Evolutionary conservation across 2,797 vertebrate species (phyloP).

Genomic region (Bryconaethiops microstoma): DNA sequence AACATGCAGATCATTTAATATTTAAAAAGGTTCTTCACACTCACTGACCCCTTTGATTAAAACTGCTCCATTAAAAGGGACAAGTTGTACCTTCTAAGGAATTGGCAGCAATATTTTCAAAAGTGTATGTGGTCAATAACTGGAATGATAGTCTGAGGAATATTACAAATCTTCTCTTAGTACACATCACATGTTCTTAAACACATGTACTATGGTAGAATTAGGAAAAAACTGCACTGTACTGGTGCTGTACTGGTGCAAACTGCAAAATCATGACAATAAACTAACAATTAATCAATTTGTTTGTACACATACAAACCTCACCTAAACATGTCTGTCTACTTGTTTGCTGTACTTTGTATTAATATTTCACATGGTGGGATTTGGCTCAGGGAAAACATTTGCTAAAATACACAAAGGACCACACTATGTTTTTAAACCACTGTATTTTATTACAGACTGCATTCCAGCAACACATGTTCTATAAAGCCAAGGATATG

Average conservation of each 20-base stretch:
- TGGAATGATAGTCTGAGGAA: background rate
- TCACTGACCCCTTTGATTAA: background rate
- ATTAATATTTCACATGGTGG: conserved; percentile 4
- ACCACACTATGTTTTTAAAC: background rate
- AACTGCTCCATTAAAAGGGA: background rate
- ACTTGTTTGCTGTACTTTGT: background rate
- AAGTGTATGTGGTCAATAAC: background rate
- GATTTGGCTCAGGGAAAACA: background rate
- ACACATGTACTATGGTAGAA: too few relatives aligned
- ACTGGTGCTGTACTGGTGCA: background rate
- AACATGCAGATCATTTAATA: background rate
- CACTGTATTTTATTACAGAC: conserved; percentile 15
- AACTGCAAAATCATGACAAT: background rate
- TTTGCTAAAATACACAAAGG: conserved; percentile 4
- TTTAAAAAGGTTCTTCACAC: background rate
- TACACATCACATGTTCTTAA: background rate
- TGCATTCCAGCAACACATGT: conserved; percentile 42
- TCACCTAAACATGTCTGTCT: conserved; percentile 5
- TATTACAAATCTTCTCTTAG: background rate
- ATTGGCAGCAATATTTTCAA: background rate
- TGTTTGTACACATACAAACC: background rate
- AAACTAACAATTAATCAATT: background rate
- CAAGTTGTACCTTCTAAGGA: background rate
- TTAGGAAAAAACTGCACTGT: background rate
- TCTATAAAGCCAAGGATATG: conserved; percentile 40